These are phyloP conservation scores for Drosophila seclusa DNA, from an alignment of 2,888 invertebrate species.

Conservation along the genomic window DNA sequence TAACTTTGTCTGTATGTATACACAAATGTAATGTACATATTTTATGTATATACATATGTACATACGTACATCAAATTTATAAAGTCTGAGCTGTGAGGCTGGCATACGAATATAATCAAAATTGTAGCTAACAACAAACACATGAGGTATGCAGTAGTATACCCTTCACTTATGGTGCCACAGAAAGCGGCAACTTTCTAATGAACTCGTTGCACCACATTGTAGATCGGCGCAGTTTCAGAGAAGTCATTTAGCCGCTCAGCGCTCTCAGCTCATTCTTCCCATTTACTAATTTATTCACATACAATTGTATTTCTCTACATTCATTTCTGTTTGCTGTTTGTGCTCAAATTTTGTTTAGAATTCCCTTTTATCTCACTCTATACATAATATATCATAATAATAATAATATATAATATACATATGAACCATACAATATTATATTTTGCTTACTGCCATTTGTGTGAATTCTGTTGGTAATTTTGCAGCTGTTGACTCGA, in stretches of 20 bases:
- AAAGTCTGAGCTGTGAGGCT: constrained; percentile 18
- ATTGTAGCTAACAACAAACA: constrained; percentile 24
- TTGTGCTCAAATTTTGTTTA: constrained; percentile 15
- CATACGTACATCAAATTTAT: constrained; percentile 18
- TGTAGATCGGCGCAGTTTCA: constrained; percentile 25
- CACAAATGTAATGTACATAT: neutral
- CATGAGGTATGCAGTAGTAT: constrained; percentile 3
- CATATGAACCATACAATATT: neutral
- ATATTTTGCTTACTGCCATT: constrained; percentile 17
- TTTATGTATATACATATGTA: neutral
- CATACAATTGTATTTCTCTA: constrained; percentile 7
- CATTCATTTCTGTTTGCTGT: constrained; percentile 4
- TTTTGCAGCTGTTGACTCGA: constrained; percentile 34
- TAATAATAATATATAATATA: neutral
- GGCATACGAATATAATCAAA: constrained; percentile 25
- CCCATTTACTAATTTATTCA: constrained; percentile 33
- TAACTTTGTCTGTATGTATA: neutral
- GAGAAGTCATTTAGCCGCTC: constrained; percentile 20
- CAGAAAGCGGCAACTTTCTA: constrained; percentile 69
- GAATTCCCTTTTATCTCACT: constrained; percentile 8
- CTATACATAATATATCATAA: neutral
- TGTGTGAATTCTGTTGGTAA: constrained; percentile 15
- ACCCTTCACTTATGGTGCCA: constrained; percentile 46
- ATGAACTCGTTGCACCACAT: constrained; percentile 52
- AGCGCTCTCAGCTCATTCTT: constrained; percentile 5